Evolutionary conservation across 30 jellyfish, hydroid and myxozoan genomes (phyloP).

Genomic region (Mastigias papua): DNA sequence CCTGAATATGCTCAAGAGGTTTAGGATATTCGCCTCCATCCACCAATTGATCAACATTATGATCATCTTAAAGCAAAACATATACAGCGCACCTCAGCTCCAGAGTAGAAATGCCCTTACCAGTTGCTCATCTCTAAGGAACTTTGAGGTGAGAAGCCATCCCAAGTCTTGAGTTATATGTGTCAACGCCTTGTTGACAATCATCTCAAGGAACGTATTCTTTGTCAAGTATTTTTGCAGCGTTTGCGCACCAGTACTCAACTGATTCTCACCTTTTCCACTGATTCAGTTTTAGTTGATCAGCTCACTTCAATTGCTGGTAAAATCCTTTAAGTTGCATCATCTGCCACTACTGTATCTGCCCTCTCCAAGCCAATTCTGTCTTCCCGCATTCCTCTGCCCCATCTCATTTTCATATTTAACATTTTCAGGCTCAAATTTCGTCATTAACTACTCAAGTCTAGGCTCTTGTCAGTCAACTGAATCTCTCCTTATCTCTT

Average conservation of each 20-base stretch:
- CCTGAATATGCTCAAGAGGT: conserved; percentile 39
- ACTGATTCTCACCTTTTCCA: conserved; percentile 30
- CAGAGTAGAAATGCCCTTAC: conserved; percentile 18
- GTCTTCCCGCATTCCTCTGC: no score
- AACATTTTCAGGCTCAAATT: conserved; percentile 24
- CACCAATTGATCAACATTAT: no score
- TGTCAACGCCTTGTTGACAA: conserved; percentile 24
- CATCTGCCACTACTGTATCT: no score
- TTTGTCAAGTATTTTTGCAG: conserved; percentile 29
- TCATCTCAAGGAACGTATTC: conserved; percentile 19
- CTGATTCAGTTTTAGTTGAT: conserved; percentile 5
- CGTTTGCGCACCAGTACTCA: conserved; percentile 30
- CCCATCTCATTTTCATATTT: background rate
- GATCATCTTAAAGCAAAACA: conserved; percentile 4
- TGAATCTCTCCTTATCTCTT: no score
- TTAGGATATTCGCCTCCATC: conserved; percentile 3
- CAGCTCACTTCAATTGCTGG: no score
- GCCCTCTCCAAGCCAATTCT: no score
- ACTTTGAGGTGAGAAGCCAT: conserved; percentile 31
- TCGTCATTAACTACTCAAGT: background rate
- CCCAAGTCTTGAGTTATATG: conserved; percentile 31
- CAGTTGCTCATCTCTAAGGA: conserved; percentile 36
- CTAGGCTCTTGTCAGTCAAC: conserved; percentile 7
- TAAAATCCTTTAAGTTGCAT: no score
- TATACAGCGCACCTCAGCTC: conserved; percentile 31